These are phyloP conservation scores for Fragum fragum DNA, from an alignment of 2,888 invertebrate species.

Conservation along the genomic window DNA sequence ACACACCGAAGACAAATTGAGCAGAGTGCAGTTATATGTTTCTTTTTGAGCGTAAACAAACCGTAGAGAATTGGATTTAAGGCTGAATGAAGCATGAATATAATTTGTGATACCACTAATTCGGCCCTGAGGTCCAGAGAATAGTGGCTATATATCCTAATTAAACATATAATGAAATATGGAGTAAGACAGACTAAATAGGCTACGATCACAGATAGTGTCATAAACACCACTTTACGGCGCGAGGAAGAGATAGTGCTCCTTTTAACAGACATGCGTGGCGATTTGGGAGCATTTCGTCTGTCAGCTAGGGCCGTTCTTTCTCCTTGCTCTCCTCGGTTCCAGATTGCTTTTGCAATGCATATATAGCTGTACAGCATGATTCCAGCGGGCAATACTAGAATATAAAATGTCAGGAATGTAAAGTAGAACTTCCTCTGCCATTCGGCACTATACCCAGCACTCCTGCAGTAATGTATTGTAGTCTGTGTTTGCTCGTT, in stretches of 20 bases:
- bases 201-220: slow-evolving; percentile 87
- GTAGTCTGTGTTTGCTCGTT: slow-evolving; percentile 79
- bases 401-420: slow-evolving; percentile 86
- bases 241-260: slow-evolving; percentile 84
- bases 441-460: slow-evolving; percentile 87
- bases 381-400: slow-evolving; percentile 86
- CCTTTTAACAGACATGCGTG: slow-evolving; percentile 78
- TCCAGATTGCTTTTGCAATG: slow-evolving; percentile 87
- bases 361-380: slow-evolving; percentile 87
- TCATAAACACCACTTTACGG: slow-evolving; percentile 87
- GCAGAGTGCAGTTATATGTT: slow-evolving; percentile 54
- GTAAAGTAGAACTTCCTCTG: slow-evolving; percentile 87
- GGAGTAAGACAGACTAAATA: slow-evolving; percentile 87
- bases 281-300: slow-evolving; percentile 48
- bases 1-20: slow-evolving; percentile 8
- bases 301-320: slow-evolving; percentile 10
- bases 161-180: slow-evolving; percentile 87
- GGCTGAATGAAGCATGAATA: slow-evolving; percentile 85
- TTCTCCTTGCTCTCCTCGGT: slow-evolving; percentile 61
- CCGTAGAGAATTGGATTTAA: slow-evolving; percentile 87
- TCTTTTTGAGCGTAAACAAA: slow-evolving; percentile 81
- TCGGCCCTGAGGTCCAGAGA: slow-evolving; percentile 73
- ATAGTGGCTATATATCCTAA: slow-evolving; percentile 86
- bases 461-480: slow-evolving; percentile 85
- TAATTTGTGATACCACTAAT: slow-evolving; percentile 80